Evolutionary conservation across 2,113 vertebrate genomes (phyloP).

Genomic region (Gnathonemus echidnorhynchus): DNA sequence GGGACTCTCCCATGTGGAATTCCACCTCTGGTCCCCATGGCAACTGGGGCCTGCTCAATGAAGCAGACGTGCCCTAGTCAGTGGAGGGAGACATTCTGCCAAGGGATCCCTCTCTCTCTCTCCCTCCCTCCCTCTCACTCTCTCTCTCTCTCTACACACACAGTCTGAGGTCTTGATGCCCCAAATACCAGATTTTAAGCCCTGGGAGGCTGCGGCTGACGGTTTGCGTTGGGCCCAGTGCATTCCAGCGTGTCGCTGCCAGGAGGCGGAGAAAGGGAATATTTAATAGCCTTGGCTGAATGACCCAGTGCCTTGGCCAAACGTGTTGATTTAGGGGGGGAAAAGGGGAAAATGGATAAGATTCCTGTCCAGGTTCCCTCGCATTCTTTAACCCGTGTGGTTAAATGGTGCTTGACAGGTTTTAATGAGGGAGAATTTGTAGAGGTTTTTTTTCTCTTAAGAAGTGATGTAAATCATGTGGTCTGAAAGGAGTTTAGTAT

Average conservation of each 20-base stretch:
- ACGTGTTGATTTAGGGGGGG: slow-evolving; percentile 21
- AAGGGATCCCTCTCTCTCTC: not conserved
- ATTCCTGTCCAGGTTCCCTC: slow-evolving; percentile 17
- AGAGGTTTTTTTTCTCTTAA: slow-evolving; percentile 10
- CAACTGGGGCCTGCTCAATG: slow-evolving; percentile 23
- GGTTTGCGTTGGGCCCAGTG: not conserved
- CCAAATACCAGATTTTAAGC: slow-evolving; percentile 23
- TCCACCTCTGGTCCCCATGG: slow-evolving; percentile 23
- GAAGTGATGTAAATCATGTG: slow-evolving; percentile 24
- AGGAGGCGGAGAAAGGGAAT: slow-evolving; percentile 8
- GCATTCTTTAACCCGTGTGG: slow-evolving; percentile 4
- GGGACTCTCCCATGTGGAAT: slow-evolving; percentile 16
- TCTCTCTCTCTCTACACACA: not conserved
- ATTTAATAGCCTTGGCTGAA: slow-evolving; percentile 18
- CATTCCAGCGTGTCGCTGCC: slow-evolving; percentile 26
- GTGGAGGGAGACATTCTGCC: slow-evolving; percentile 12
- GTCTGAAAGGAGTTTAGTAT: slow-evolving; percentile 21
- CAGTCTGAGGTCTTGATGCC: slow-evolving; percentile 16
- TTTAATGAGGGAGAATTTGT: slow-evolving; percentile 27
- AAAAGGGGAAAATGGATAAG: slow-evolving; percentile 12
- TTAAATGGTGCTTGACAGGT: slow-evolving; percentile 29
- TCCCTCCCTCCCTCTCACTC: not conserved
- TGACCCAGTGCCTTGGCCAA: slow-evolving; percentile 7
- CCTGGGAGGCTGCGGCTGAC: not conserved
- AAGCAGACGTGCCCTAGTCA: slow-evolving; percentile 21